Evolutionary conservation across 2,797 vertebrate species (phyloP), one percentile per base, ranked within the genome.

Genomic region (Gastrophryne carolinensis): DNA sequence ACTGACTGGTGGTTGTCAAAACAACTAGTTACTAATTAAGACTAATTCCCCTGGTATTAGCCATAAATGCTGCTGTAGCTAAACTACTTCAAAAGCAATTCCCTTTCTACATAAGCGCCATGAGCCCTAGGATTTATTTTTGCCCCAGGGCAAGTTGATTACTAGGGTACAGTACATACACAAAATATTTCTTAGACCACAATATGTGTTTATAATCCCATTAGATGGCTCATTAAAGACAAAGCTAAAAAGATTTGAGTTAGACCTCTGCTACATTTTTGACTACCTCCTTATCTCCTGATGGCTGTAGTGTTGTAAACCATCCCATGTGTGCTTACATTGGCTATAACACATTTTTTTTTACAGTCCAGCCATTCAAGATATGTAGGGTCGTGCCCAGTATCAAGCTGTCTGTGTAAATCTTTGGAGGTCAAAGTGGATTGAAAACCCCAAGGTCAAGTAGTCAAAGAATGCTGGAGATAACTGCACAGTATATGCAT

Each of bases 361-460:
- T n/a, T 53, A 35, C 12, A 58, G 35, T 24, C 9, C 72, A 47
- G 53, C 66, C 34, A 65, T 73, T 56, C 50, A 44, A 23, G 19
- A 53, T 24, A 52, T 13, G 34, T 57, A 35, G 61, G 64, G 29
- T 52, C 37, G 67, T 67, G 54, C 41, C 50, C 61, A 58, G 34
- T 49, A 54, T 66, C 52, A 66, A 23, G 34, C 65, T 52, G 65
- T 53, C 54, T 29, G 56, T 17, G 34, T 69, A 54, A 62, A 76
- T 76, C 56, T 61, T 13, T 56, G 54, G 21, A 26, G 58, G 49
- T 64, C 58, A 77, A 29, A 21, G 30, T 64, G 17, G 30, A 70
- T 19, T 49, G 58, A 2, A 63, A 23, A 26, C 58, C 44, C 17
- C 66, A 77, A 35, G 74, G 74, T 77, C 75, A 72, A 37, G 37